These are phyloP conservation scores for Tryphoninae sp. DNA, from an alignment of 2,888 invertebrate genomes.

Conservation along the genomic window DNA sequence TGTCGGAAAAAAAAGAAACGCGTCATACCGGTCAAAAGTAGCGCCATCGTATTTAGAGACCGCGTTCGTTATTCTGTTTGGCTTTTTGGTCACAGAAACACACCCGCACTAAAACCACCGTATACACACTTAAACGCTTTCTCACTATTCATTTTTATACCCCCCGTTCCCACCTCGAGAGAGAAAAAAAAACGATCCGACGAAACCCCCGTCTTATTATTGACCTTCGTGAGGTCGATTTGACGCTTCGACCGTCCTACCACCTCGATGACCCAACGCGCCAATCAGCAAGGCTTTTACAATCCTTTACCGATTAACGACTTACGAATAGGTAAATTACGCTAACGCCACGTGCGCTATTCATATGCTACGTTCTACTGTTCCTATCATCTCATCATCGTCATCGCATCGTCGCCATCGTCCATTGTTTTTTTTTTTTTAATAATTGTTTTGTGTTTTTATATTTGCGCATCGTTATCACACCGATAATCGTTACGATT, in stretches of 20 bases:
- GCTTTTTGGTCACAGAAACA: constrained; percentile 80
- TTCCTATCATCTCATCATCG: constrained; percentile 65
- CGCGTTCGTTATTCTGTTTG: constrained; percentile 77
- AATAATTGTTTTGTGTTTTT: constrained; percentile 9
- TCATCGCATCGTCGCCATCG: constrained; percentile 69
- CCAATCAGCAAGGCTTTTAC: constrained; percentile 34
- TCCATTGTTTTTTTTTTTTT: constrained; percentile 53
- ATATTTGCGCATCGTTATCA: constrained; percentile 38
- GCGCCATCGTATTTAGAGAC: constrained; percentile 65
- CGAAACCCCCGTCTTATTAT: neutral
- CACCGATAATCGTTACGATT: constrained; percentile 65
- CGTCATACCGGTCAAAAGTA: constrained; percentile 42
- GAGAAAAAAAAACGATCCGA: neutral
- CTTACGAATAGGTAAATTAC: constrained; percentile 54
- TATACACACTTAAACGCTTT: constrained; percentile 74
- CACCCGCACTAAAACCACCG: constrained; percentile 77
- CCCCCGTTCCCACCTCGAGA: neutral
- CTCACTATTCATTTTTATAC: constrained; percentile 67
- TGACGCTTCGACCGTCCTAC: constrained; percentile 23
- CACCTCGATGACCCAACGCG: constrained; percentile 16
- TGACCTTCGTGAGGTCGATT: neutral
- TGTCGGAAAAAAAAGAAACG: constrained; percentile 33
- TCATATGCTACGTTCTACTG: constrained; percentile 67
- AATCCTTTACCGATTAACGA: constrained; percentile 51
- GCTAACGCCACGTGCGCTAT: constrained; percentile 64